Evolutionary conservation across 2,113 vertebrate genomes (phyloP), one percentile per base, ranked within the genome.

Genomic region (Neopipo cinnamomea): DNA sequence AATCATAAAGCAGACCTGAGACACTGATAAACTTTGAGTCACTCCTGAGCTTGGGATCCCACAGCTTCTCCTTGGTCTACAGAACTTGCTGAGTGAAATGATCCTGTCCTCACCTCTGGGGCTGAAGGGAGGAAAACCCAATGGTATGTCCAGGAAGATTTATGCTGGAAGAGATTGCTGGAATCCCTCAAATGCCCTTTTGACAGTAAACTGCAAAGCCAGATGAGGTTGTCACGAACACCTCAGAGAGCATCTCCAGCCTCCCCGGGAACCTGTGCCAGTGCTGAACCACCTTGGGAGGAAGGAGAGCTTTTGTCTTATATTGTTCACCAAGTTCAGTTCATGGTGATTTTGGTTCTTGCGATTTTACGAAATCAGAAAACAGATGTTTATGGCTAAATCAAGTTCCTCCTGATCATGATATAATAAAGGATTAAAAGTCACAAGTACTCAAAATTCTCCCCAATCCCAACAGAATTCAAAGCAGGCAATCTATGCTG

Each of bases 91-190:
- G 63, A 35, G 41, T 31, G 42, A 21, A 28, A 76, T 42, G 9
- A 88, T 58, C 20, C n/a, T 79, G 12, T 33, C 31, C 75, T 73
- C 31, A 49, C 19, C 37, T 62, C n/a, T 20, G 28, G 22, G 33
- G 14, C 35, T 58, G 11, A 56, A 52, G 19, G 72, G 70, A 70
- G 7, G 28, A 52, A 83, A 84, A 59, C 18, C 6, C 17, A 74
- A 6, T 0, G 0, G 19, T 41, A 9, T 9, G 11, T 27, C 41
- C 55, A 33, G 39, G 44, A 86, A 55, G 14, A 58, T 53, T 37
- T 88, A 55, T 22, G 27, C 0, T 5, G 28, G 13, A 85, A 67
- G 28, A 75, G 16, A 25, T 7, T 2, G 2, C 27, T 52, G 37
- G 21, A 74, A 61, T 91, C 49, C 37, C 27, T 59, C 49, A 84